Percentiles rank a stretch among this genome's conserved stretches.
These are phyloP conservation scores for Hemicrepidius hirtus DNA, from an alignment of 2,888 invertebrate genomes.

Conservation along the genomic window DNA sequence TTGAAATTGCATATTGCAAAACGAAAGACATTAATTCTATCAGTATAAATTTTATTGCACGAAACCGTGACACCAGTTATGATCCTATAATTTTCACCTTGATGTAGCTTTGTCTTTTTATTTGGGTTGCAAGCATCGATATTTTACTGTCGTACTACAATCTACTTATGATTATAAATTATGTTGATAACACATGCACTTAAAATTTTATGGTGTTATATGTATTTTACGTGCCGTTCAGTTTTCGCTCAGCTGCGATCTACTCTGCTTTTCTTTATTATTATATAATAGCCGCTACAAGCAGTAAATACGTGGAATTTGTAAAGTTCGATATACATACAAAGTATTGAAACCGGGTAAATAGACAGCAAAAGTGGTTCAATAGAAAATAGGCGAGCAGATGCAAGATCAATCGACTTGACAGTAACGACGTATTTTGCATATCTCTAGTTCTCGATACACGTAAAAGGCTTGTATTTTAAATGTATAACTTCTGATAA, in stretches of 20 bases:
- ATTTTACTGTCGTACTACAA: conserved; percentile 55
- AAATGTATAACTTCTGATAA: conserved; percentile 14
- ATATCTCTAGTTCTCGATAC: conserved; percentile 33
- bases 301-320: background rate
- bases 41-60: conserved; percentile 58
- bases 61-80: conserved; percentile 57
- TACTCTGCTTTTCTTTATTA: conserved; percentile 22
- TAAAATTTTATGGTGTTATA: conserved; percentile 55
- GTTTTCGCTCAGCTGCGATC: conserved; percentile 43
- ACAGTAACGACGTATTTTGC: conserved; percentile 41
- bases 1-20: conserved; percentile 57
- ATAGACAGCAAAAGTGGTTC: conserved; percentile 33
- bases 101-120: conserved; percentile 56
- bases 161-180: conserved; percentile 56
- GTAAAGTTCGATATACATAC: conserved; percentile 24
- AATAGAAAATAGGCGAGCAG: conserved; percentile 38
- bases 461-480: conserved; percentile 36
- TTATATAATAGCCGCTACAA: conserved; percentile 21
- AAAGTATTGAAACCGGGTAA: conserved; percentile 8
- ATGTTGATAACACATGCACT: conserved; percentile 56
- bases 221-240: conserved; percentile 36
- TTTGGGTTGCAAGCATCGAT: conserved; percentile 52
- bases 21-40: conserved; percentile 56
- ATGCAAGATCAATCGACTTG: conserved; percentile 33
- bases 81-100: conserved; percentile 58